phyloP scores from a whole-genome alignment of 2,888 invertebrate species.

The Ypsolopha scabrella region DNA sequence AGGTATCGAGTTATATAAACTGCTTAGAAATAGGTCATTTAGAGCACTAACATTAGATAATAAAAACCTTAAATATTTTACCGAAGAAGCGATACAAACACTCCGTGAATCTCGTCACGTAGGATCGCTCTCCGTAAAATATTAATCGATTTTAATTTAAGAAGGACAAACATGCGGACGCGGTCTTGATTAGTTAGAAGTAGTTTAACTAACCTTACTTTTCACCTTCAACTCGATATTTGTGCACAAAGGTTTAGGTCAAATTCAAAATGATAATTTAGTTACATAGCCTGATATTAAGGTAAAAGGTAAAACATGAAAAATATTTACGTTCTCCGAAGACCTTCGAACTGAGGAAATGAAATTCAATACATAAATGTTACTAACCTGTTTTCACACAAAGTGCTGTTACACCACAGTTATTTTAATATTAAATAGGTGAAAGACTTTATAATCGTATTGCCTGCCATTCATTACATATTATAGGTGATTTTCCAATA shows the following conservation, averaged over 20 bases:
- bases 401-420: too few species aligned
- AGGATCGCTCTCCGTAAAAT: constrained; percentile 19
- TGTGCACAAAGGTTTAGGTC: not conserved
- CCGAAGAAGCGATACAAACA: constrained; percentile 13
- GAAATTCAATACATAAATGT: too few species aligned
- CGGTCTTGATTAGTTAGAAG: not conserved
- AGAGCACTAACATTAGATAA: constrained; percentile 3
- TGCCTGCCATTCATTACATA: too few species aligned
- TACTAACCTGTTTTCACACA: too few species aligned
- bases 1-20: constrained; percentile 52
- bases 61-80: not conserved
- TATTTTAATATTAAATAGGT: too few species aligned
- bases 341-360: too few species aligned
- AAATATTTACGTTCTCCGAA: too few species aligned
- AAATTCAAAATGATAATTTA: not conserved
- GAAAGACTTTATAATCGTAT: too few species aligned
- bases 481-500: too few species aligned
- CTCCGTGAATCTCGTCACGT: constrained; percentile 40
- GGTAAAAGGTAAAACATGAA: too few species aligned
- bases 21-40: constrained; percentile 37
- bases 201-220: not conserved
- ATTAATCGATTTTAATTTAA: constrained; percentile 14
- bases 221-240: not conserved
- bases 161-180: not conserved
- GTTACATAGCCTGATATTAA: too few species aligned